A percentile compares a stretch with the other conserved stretches of the same genome.
These are phyloP conservation scores for Eidolon helvum DNA, from an alignment of 2,113 vertebrate species.

Conservation along the genomic window DNA sequence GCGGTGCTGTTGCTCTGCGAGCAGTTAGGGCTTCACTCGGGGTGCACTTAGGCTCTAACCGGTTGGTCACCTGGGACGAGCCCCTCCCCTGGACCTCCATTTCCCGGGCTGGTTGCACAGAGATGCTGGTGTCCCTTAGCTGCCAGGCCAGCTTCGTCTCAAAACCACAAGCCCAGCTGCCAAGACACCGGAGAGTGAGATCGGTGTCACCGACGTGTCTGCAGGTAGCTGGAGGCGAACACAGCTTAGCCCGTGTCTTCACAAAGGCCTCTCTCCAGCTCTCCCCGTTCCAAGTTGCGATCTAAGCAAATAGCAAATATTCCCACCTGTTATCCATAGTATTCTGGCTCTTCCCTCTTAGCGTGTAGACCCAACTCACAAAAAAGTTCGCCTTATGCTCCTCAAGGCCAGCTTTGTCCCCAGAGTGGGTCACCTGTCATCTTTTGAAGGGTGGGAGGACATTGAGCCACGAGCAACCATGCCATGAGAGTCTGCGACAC, in stretches of 20 bases:
- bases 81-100: neutral
- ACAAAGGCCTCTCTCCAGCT: no score
- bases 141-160: neutral
- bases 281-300: fast-evolving
- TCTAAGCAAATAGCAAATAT: neutral
- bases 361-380: no score
- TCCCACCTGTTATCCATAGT: no score
- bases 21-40: neutral
- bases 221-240: neutral
- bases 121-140: neutral
- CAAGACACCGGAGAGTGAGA: neutral
- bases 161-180: neutral
- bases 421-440: neutral
- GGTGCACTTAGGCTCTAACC: no score
- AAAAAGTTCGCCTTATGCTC: neutral
- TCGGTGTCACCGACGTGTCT: neutral
- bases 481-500: neutral
- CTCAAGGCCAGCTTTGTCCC: neutral
- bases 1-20: fast-evolving
- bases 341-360: neutral
- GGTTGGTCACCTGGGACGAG: neutral
- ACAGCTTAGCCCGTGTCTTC: no score
- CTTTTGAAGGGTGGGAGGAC: neutral
- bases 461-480: neutral
- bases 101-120: neutral